phyloP scores from a whole-genome alignment of 2,888 invertebrate genomes.

The Isoperla grammatica region DNA sequence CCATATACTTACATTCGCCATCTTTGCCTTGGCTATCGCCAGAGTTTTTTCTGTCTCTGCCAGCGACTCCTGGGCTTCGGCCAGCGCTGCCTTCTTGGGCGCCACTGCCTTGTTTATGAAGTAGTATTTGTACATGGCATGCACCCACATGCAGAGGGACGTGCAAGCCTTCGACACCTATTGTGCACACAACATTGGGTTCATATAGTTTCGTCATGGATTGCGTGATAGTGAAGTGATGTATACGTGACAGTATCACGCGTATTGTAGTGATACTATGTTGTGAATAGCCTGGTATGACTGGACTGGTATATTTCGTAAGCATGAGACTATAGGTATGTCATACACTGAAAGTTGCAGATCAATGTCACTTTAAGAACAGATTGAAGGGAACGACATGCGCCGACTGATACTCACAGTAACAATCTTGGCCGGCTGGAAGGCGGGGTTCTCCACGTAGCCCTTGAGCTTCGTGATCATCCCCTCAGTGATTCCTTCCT shows the following conservation, averaged over 20 bases:
- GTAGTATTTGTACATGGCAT: slow-evolving; percentile 91
- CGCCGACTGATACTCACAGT: slow-evolving; percentile 49
- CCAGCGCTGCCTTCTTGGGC: slow-evolving; percentile 82
- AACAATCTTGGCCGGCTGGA: slow-evolving; percentile 71
- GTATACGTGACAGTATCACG: too few species aligned
- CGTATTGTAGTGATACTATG: too few species aligned
- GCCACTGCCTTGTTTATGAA: slow-evolving; percentile 76
- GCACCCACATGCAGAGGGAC: slow-evolving; percentile 82
- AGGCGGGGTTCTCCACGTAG: slow-evolving; percentile 70
- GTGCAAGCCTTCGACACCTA: slow-evolving; percentile 74
- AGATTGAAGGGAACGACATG: too few species aligned
- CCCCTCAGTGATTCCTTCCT: slow-evolving; percentile 73
- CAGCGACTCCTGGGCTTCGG: slow-evolving; percentile 63
- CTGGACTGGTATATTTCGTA: too few species aligned
- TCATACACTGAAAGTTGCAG: too few species aligned
- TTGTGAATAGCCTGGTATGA: too few species aligned
- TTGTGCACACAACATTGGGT: slow-evolving; percentile 30
- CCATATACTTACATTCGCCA: slow-evolving; percentile 61
- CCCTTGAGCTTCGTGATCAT: slow-evolving; percentile 76
- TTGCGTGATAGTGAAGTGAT: too few species aligned
- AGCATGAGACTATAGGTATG: too few species aligned
- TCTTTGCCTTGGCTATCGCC: slow-evolving; percentile 67
- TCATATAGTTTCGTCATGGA: too few species aligned
- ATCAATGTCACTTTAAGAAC: too few species aligned
- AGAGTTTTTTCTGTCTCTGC: slow-evolving; percentile 59